Evolutionary conservation across 2,888 invertebrate species (phyloP).

Genomic region (Apamea epomidion): DNA sequence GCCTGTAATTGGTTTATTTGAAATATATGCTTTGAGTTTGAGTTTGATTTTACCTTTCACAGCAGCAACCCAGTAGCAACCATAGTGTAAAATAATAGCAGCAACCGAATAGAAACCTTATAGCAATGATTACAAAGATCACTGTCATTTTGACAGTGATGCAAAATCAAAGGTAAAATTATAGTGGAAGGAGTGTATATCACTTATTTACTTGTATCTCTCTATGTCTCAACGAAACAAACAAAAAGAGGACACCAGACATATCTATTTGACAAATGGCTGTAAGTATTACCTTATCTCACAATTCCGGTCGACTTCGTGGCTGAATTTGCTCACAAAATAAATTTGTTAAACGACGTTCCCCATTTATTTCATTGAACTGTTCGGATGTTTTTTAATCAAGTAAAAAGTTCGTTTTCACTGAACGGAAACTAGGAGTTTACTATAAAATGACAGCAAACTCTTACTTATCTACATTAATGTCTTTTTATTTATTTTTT

Average conservation of each 20-base stretch:
- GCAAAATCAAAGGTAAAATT: not conserved
- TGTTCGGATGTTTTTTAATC: constrained; percentile 65
- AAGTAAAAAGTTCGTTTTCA: constrained; percentile 39
- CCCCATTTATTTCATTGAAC: constrained; percentile 76
- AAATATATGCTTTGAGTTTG: too few relatives aligned
- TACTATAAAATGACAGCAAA: not conserved
- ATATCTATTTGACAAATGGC: constrained; percentile 59
- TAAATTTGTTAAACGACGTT: constrained; percentile 79
- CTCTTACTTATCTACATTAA: not conserved
- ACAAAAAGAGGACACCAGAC: constrained; percentile 62
- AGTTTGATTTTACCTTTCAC: not conserved
- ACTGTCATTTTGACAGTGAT: not conserved
- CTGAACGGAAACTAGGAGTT: not conserved
- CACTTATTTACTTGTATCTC: constrained; percentile 1
- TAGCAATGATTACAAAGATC: not conserved
- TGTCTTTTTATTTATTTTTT: too few relatives aligned
- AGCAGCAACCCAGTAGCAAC: not conserved
- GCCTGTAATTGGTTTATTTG: too few relatives aligned
- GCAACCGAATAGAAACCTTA: not conserved
- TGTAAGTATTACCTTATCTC: constrained; percentile 80
- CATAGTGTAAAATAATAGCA: not conserved
- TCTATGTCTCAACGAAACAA: constrained; percentile 7
- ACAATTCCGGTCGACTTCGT: constrained; percentile 81
- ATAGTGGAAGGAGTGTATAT: not conserved
- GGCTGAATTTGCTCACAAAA: constrained; percentile 76